Conservation (phyloP, 2,113 vertebrate species). For the cattle (Bos taurus) region DNA sequence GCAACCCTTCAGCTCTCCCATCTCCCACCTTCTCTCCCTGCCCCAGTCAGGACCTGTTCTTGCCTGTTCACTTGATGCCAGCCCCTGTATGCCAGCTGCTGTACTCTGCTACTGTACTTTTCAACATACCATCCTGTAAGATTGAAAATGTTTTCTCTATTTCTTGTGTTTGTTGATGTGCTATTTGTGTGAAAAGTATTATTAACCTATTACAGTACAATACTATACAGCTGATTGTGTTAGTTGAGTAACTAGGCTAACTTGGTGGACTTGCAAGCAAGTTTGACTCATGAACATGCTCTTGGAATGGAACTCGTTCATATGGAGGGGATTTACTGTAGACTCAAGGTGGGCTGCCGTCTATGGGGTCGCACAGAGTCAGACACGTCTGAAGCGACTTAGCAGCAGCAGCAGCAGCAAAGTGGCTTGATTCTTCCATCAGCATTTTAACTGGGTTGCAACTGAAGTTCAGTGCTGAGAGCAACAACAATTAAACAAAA, state of each 20-base stretch:
- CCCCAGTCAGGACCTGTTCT: background rate
- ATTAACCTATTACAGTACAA: background rate
- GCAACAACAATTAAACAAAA: background rate
- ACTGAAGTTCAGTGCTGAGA: background rate
- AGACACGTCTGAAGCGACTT: too few relatives aligned
- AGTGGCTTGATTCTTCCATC: background rate
- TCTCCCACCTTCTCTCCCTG: background rate
- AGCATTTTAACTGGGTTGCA: background rate
- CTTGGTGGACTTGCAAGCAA: background rate
- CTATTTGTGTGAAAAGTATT: background rate
- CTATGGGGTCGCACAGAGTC: too few relatives aligned
- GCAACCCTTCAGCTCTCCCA: fast-evolving
- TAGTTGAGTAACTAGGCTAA: background rate
- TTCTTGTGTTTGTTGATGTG: background rate
- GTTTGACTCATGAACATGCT: background rate
- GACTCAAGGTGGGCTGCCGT: background rate
- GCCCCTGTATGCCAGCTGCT: background rate
- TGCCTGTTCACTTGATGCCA: background rate
- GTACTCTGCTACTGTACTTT: background rate
- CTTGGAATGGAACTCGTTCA: fast-evolving
- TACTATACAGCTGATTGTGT: background rate
- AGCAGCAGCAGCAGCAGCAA: too few relatives aligned
- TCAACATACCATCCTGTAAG: background rate
- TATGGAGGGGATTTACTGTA: background rate
- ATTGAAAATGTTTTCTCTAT: background rate